Evolutionary conservation across 2,113 vertebrate species (phyloP).

Genomic region (Rhynchomys soricoides): DNA sequence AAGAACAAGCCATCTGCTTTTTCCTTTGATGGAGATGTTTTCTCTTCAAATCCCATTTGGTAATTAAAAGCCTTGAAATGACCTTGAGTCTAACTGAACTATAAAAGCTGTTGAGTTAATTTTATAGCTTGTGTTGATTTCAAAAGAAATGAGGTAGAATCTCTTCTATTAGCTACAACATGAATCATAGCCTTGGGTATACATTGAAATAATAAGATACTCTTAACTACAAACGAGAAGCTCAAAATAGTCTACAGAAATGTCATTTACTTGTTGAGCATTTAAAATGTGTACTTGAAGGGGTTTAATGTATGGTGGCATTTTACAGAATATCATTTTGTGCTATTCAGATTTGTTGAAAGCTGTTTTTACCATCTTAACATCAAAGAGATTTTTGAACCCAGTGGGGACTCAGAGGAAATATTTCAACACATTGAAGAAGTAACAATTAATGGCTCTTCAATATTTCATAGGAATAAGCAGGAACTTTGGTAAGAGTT

Average conservation of each 20-base stretch:
- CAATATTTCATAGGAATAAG: conserved; percentile 38
- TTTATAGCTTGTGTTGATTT: conserved; percentile 65
- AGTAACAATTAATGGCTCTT: conserved; percentile 40
- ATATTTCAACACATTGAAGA: conserved; percentile 45
- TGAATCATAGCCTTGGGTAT: conserved; percentile 41
- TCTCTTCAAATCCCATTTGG: conserved; percentile 61
- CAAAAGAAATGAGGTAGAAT: conserved; percentile 49
- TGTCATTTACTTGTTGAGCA: conserved; percentile 23
- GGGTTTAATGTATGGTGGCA: neutral
- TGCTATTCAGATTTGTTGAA: conserved; percentile 49
- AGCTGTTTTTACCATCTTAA: conserved; percentile 44
- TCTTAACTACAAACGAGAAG: neutral
- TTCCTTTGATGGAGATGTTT: conserved; percentile 16
- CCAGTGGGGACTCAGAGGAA: conserved; percentile 36
- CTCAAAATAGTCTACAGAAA: conserved; percentile 12
- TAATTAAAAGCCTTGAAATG: conserved; percentile 79
- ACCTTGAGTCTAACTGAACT: conserved; percentile 79
- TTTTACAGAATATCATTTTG: conserved; percentile 56
- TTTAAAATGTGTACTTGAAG: conserved; percentile 65
- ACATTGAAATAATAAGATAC: conserved; percentile 39
- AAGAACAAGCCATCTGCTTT: conserved; percentile 62
- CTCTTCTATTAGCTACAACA: conserved; percentile 43
- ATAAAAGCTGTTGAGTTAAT: conserved; percentile 72
- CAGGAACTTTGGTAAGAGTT: conserved; percentile 40
- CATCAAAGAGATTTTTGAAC: conserved; percentile 41